Conservation (phyloP, 2,113 vertebrate genomes). For the Zingel zingel region DNA sequence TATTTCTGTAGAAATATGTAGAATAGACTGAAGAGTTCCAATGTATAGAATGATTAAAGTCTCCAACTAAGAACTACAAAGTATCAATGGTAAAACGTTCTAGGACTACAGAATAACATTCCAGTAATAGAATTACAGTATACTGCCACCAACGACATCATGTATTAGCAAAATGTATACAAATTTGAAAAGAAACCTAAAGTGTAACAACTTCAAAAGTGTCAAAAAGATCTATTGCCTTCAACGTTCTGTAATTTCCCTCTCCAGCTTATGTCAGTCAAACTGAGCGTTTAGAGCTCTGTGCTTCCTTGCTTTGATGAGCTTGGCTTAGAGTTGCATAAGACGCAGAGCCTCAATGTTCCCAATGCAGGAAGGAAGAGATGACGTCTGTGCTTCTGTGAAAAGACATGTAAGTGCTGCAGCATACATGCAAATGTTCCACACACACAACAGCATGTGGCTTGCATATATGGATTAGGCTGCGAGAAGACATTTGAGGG, state of each 20-base stretch:
- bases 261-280: neutral
- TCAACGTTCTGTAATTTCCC: neutral
- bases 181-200: neutral
- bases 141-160: too few relatives aligned
- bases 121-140: neutral
- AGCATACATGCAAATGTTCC: neutral
- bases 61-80: neutral
- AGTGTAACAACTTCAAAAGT: neutral
- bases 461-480: neutral
- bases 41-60: neutral
- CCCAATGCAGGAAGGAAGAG: slow-evolving; percentile 20
- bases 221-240: neutral
- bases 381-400: slow-evolving; percentile 16
- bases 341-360: slow-evolving; percentile 27
- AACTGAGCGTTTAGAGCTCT: slow-evolving; percentile 17
- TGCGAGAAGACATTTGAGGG: neutral
- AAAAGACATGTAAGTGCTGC: slow-evolving; percentile 12
- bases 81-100: neutral
- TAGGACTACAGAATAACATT: neutral
- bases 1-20: too few relatives aligned
- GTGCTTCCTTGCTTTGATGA: slow-evolving; percentile 30
- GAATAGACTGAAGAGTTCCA: too few relatives aligned
- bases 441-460: slow-evolving; percentile 12
- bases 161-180: neutral
- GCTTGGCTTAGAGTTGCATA: slow-evolving; percentile 22